Evolutionary conservation across 2,113 vertebrate species (phyloP).

Genomic region (Seriola aureovittata): DNA sequence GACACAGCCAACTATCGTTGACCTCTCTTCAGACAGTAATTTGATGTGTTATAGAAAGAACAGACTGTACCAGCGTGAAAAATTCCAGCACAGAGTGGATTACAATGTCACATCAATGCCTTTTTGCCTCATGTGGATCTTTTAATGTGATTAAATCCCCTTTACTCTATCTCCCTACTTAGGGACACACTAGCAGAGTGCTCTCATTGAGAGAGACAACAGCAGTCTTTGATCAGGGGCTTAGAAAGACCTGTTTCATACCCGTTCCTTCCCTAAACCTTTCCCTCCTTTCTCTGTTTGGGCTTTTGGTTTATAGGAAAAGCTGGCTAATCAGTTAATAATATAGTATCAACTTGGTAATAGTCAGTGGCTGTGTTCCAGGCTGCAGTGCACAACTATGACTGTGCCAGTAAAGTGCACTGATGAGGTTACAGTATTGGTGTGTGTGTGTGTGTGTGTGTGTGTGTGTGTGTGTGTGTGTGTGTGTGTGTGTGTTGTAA

Average conservation of each 20-base stretch:
- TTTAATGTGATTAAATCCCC: slow-evolving; percentile 60
- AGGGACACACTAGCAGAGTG: slow-evolving; percentile 19
- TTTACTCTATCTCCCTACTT: slow-evolving; percentile 28
- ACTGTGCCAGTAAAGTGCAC: slow-evolving; percentile 51
- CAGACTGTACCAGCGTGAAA: neutral
- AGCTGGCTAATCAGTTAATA: slow-evolving; percentile 65
- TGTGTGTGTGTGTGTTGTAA: slow-evolving; percentile 43
- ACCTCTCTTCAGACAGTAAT: slow-evolving; percentile 39
- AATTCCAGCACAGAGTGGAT: slow-evolving; percentile 32
- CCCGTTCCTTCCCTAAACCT: slow-evolving; percentile 20
- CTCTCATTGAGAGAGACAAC: slow-evolving; percentile 55
- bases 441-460: slow-evolving; percentile 31
- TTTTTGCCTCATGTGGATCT: slow-evolving; percentile 39
- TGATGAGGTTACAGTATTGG: slow-evolving; percentile 33
- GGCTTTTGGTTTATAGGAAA: slow-evolving; percentile 43
- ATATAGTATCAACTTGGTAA: slow-evolving; percentile 54
- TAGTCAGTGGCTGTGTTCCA: slow-evolving; percentile 46
- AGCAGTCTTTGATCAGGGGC: slow-evolving; percentile 66
- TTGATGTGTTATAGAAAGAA: slow-evolving; percentile 31
- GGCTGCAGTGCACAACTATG: slow-evolving; percentile 39
- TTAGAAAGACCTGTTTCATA: slow-evolving; percentile 41
- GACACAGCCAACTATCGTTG: slow-evolving; percentile 29
- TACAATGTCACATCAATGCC: slow-evolving; percentile 13
- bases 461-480: slow-evolving; percentile 30
- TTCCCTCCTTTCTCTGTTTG: slow-evolving; percentile 16